Evolutionary conservation across 2,888 invertebrate genomes (phyloP), one percentile per base, ranked within the genome.

Genomic region (Megalurothrips usitatus): DNA sequence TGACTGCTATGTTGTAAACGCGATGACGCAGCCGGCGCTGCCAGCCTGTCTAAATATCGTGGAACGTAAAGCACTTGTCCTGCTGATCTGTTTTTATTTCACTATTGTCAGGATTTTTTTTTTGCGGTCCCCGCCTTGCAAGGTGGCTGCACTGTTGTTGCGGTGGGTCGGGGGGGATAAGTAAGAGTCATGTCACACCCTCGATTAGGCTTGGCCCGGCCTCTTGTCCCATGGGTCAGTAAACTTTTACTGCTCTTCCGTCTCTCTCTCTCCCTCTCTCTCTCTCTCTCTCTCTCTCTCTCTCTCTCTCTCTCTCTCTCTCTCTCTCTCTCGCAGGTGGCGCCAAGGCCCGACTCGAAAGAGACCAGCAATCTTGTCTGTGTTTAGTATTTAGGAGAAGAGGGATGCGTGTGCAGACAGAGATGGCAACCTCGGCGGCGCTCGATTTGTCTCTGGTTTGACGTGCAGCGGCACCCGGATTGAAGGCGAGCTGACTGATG

Each of bases 401-500:
- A 43, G 34, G 34, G 34, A 6, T 4, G 34, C n/a, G 34, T 6
- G 34, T 6, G 34, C 34, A 4, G 34, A 43, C 34, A 43, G 34
- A 43, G 34, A 43, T 43, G 34, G 3, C 3, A 43, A 43, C 34
- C 6, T 6, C 34, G 34, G 6, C 34, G 34, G 34, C 34, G 34
- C 3, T 43, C 58, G 58, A 58, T 58, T 58, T 58, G 58, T 58
- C 58, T 58, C 58, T 6, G 19, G 58, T 58, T 8, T 14, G 10
- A 17, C 58, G 19, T n/a, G 58, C 14, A 43, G 58, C 14, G 58
- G 19, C 17, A 14, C 58, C 58, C 17, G 17, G 58, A 58, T 58
- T 58, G 58, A 58, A 58, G n/a, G 58, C 58, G 19, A n/a, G n/a
- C 58, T 58, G 58, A 58, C 58, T 58, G 58, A 58, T 58, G 58